A percentile compares a stretch with the other conserved stretches of the same genome.
Evolutionary conservation across 2,888 invertebrate species (phyloP).

Genomic region (Volucella inanis): DNA sequence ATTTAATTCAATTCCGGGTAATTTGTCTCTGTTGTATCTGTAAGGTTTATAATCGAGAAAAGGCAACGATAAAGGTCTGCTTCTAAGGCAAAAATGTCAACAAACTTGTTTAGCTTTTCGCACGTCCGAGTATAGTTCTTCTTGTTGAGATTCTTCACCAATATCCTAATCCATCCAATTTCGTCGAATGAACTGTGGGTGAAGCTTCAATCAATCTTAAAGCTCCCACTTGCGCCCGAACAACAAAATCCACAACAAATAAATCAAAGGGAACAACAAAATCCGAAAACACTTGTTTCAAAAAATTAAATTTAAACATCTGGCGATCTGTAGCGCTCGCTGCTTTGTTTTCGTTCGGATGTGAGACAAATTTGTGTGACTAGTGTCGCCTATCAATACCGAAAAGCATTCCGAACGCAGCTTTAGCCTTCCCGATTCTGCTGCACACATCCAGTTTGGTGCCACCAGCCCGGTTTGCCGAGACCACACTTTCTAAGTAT

Average conservation of each 20-base stretch:
- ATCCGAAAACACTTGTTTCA: slow-evolving; percentile 17
- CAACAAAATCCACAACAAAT: slow-evolving; percentile 65
- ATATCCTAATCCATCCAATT: slow-evolving; percentile 84
- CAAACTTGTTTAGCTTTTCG: slow-evolving; percentile 93
- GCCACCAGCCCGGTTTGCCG: too few relatives aligned
- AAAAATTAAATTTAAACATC: slow-evolving; percentile 6
- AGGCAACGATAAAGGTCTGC: too few relatives aligned
- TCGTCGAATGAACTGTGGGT: slow-evolving; percentile 77
- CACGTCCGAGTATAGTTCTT: slow-evolving; percentile 88
- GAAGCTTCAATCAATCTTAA: slow-evolving; percentile 94
- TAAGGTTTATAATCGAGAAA: slow-evolving; percentile 93
- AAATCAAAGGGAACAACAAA: slow-evolving; percentile 41
- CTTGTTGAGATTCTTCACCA: too few relatives aligned
- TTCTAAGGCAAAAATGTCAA: too few relatives aligned
- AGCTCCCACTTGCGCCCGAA: slow-evolving; percentile 84
- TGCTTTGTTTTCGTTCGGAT: slow-evolving; percentile 12
- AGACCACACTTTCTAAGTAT: too few relatives aligned
- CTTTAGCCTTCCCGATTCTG: too few relatives aligned
- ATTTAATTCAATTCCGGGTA: slow-evolving; percentile 91
- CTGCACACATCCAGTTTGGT: too few relatives aligned
- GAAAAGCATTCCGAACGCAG: too few relatives aligned
- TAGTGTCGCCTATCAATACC: slow-evolving; percentile 45
- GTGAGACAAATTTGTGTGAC: too few relatives aligned
- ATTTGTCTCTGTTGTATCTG: slow-evolving; percentile 86
- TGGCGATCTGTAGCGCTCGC: slow-evolving; percentile 24